These are phyloP conservation scores for Drosophila demipolita DNA, from an alignment of 2,888 invertebrate genomes.

Conservation along the genomic window DNA sequence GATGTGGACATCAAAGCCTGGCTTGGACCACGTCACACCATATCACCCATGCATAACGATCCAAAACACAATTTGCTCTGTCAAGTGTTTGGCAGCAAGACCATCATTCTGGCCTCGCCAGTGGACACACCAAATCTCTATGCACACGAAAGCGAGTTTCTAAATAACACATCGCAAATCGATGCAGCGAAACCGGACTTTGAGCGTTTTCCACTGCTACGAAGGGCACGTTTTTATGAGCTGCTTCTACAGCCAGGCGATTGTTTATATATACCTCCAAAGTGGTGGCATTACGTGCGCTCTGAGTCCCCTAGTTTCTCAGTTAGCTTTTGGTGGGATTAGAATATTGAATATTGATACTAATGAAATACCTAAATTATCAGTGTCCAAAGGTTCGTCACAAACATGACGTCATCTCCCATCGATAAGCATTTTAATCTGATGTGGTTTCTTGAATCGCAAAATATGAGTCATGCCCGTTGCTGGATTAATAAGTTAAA, in stretches of 20 bases:
- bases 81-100: slow-evolving; percentile 96
- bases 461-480: slow-evolving; percentile 53
- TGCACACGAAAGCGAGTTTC: slow-evolving; percentile 91
- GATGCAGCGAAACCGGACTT: slow-evolving; percentile 93
- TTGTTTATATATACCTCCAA: slow-evolving; percentile 96
- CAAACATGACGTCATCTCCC: slow-evolving; percentile 38
- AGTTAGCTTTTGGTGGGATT: slow-evolving; percentile 98
- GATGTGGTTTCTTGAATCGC: slow-evolving; percentile 50
- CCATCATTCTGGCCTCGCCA: slow-evolving; percentile 93
- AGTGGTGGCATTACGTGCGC: slow-evolving; percentile 99
- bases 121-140: slow-evolving; percentile 90
- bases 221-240: slow-evolving; percentile 88
- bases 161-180: slow-evolving; percentile 96
- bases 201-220: slow-evolving; percentile 90
- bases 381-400: slow-evolving; percentile 5
- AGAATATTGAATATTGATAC: not conserved
- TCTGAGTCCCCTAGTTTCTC: slow-evolving; percentile 96
- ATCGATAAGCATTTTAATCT: slow-evolving; percentile 23
- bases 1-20: slow-evolving; percentile 97
- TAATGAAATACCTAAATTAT: not conserved
- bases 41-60: slow-evolving; percentile 98
- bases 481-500: slow-evolving; percentile 42
- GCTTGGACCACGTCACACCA: slow-evolving; percentile 97
- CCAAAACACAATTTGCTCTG: slow-evolving; percentile 96
- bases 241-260: slow-evolving; percentile 93